Conservation (phyloP, 2,888 invertebrate genomes). For the Tyria jacobaeae region DNA sequence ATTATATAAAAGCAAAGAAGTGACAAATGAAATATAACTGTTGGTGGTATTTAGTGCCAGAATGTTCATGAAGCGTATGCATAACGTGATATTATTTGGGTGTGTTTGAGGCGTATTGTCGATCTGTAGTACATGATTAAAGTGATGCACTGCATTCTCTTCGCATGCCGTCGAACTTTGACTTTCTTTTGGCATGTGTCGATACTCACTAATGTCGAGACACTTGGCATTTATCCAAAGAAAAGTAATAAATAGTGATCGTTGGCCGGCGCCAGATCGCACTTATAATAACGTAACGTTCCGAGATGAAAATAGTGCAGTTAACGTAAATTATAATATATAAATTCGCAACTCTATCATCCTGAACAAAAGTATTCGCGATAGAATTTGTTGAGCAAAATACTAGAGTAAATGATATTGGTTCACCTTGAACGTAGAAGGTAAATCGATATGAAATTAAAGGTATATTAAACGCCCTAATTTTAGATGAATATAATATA, state of each 20-base stretch:
- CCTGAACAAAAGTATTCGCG: constrained; percentile 46
- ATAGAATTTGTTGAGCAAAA: constrained; percentile 40
- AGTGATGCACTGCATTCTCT: constrained; percentile 36
- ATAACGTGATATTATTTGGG: constrained; percentile 19
- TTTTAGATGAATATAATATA: constrained; percentile 22
- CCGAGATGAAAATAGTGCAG: constrained; percentile 71
- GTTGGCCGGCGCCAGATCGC: constrained; percentile 75
- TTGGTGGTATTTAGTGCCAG: constrained; percentile 22
- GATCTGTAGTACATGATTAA: constrained; percentile 41
- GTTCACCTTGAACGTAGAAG: constrained; percentile 38
- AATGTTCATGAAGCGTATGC: constrained; percentile 7
- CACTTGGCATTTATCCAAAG: constrained; percentile 75
- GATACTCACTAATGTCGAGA: constrained; percentile 64
- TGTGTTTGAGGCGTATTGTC: constrained; percentile 25
- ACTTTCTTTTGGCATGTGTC: constrained; percentile 79
- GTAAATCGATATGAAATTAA: constrained; percentile 21
- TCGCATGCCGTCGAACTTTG: constrained; percentile 78
- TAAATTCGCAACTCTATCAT: constrained; percentile 47
- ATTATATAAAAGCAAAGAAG: constrained; percentile 47
- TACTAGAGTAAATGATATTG: constrained; percentile 37
- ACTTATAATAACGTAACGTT: constrained; percentile 66
- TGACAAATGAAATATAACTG: constrained; percentile 23
- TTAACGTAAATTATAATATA: constrained; percentile 56
- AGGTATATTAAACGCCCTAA: constrained; percentile 23
- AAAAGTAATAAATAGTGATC: constrained; percentile 79